A percentile compares a stretch with the other conserved stretches of the same genome.
These are phyloP conservation scores for Anthoptus insignis DNA, from an alignment of 2,888 invertebrate species.

Conservation along the genomic window DNA sequence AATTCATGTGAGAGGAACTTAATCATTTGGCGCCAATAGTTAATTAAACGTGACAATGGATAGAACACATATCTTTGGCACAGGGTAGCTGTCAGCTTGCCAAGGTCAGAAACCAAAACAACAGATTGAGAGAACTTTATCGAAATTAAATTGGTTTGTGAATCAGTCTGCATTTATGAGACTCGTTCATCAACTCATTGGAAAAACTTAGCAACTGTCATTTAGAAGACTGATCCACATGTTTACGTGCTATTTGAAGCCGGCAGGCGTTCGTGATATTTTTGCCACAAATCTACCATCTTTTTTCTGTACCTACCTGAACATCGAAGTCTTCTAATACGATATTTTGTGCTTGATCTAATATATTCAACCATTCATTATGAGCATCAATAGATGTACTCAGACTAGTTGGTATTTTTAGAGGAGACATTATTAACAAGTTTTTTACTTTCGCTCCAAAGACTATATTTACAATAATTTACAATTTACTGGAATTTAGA, in stretches of 20 bases:
- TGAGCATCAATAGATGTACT: slow-evolving; percentile 33
- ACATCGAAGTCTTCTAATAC: slow-evolving; percentile 24
- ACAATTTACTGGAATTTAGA: slow-evolving; percentile 7
- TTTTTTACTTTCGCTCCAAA: not conserved
- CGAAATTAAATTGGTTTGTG: not conserved
- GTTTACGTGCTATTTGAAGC: no score
- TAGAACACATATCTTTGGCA: slow-evolving; percentile 12
- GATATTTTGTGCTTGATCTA: slow-evolving; percentile 2
- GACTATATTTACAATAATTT: not conserved
- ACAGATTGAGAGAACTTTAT: not conserved
- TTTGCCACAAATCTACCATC: no score
- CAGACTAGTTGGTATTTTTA: slow-evolving; percentile 15
- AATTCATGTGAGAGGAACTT: slow-evolving; percentile 6
- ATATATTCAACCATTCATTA: slow-evolving; percentile 39
- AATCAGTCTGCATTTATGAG: no score
- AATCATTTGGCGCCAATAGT: slow-evolving; percentile 29
- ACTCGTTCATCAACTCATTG: no score
- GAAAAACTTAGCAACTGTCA: no score
- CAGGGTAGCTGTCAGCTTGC: not conserved
- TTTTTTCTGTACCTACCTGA: slow-evolving; percentile 36
- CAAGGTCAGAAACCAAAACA: not conserved
- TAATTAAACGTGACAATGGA: slow-evolving; percentile 30
- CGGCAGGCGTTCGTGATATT: no score
- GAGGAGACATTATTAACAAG: slow-evolving; percentile 5
- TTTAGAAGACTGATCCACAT: no score